These are phyloP conservation scores for Xiphydria camelus DNA, from an alignment of 2,888 invertebrate species.

Conservation along the genomic window DNA sequence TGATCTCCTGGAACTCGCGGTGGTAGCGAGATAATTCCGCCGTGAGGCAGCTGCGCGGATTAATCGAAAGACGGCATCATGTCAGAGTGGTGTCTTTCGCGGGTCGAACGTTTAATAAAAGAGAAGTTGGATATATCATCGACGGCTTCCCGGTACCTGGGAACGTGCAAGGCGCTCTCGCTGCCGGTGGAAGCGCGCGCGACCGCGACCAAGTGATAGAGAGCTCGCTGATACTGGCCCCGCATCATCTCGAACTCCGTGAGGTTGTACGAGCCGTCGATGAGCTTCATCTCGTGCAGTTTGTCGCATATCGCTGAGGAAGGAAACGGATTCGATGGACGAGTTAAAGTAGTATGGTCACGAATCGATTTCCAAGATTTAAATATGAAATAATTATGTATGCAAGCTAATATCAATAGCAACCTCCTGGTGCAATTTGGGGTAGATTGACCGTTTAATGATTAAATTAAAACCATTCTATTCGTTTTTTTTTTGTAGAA, in stretches of 20 bases:
- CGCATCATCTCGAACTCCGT: constrained; percentile 73
- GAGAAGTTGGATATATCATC: constrained; percentile 13
- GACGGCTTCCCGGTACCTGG: constrained; percentile 31
- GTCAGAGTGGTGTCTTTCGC: no score
- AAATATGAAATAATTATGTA: no score
- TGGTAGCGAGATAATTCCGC: constrained; percentile 68
- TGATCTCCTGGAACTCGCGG: constrained; percentile 71
- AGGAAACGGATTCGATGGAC: no score
- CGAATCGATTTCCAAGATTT: no score
- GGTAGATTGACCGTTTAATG: no score
- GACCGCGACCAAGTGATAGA: constrained; percentile 67
- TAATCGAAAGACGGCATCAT: no score
- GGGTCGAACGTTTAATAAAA: constrained; percentile 9
- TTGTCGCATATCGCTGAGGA: constrained; percentile 66
- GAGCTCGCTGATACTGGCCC: constrained; percentile 69
- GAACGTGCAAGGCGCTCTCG: constrained; percentile 31
- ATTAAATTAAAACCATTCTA: no score
- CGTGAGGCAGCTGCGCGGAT: constrained; percentile 24
- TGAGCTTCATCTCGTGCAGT: constrained; percentile 69
- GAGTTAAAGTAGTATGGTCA: no score
- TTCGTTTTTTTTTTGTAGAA: no score
- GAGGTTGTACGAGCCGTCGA: constrained; percentile 72
- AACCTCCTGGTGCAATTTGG: no score
- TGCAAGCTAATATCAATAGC: no score
- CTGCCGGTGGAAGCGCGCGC: constrained; percentile 57